Evolutionary conservation across 1,140 invertebrate genomes (phyloP).

Genomic region (Phymastichus coffea): DNA sequence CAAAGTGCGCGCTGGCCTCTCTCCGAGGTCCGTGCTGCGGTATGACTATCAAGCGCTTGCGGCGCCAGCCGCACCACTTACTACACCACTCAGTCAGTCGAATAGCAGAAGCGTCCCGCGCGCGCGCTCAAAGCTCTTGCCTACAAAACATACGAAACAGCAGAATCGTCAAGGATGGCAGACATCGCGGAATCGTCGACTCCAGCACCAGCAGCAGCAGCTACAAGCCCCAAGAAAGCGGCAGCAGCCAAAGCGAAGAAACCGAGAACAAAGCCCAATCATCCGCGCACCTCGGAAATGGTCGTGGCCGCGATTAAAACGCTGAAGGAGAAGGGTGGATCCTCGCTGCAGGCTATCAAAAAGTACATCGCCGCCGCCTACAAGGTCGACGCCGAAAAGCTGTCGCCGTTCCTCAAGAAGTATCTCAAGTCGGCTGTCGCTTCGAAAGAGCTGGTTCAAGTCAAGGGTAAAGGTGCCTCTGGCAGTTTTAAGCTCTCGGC

Average conservation of each 20-base stretch:
- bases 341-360: slow-evolving; percentile 65
- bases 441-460: slow-evolving; percentile 59
- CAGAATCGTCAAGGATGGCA: neutral
- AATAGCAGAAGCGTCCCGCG: neutral
- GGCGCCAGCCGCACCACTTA: neutral
- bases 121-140: neutral
- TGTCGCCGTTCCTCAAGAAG: slow-evolving; percentile 64
- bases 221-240: neutral
- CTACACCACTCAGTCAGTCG: neutral
- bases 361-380: slow-evolving; percentile 64
- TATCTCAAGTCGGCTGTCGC: slow-evolving; percentile 61
- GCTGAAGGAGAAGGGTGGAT: slow-evolving; percentile 63
- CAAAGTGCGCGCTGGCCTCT: slow-evolving; percentile 28
- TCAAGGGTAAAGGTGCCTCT: slow-evolving; percentile 64
- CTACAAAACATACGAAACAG: too few relatives aligned
- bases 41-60: slow-evolving; percentile 31
- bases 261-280: slow-evolving; percentile 48
- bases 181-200: neutral
- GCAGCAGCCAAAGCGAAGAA: slow-evolving; percentile 43
- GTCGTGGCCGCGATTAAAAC: slow-evolving; percentile 62
- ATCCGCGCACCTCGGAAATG: slow-evolving; percentile 60
- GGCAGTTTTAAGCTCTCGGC: slow-evolving; percentile 61
- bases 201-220: neutral
- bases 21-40: slow-evolving; percentile 34
- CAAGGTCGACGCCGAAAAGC: slow-evolving; percentile 61